These are phyloP conservation scores for Agrenia bidenticulata DNA, from an alignment of 2,888 invertebrate species.

Conservation along the genomic window DNA sequence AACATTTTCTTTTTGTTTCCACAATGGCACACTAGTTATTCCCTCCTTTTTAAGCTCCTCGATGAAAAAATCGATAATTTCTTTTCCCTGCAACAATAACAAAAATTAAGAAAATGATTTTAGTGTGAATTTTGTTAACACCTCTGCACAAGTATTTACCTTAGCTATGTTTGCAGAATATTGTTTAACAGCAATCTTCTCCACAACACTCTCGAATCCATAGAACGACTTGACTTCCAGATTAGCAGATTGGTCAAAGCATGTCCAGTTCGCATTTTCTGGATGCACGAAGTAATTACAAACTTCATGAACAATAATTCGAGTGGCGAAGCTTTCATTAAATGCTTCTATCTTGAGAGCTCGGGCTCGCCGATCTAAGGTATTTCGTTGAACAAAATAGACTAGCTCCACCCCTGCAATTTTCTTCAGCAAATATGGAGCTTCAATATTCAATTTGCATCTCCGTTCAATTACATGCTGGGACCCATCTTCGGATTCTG, in stretches of 20 bases:
- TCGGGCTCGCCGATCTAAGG: slow-evolving; percentile 73
- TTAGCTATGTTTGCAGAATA: slow-evolving; percentile 83
- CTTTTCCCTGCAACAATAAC: slow-evolving; percentile 70
- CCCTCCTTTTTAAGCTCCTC: slow-evolving; percentile 74
- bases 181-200: slow-evolving; percentile 94
- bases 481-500: slow-evolving; percentile 74
- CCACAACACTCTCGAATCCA: slow-evolving; percentile 89
- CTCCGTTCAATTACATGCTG: slow-evolving; percentile 76
- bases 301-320: slow-evolving; percentile 82
- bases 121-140: too few species aligned
- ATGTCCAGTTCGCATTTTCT: slow-evolving; percentile 91
- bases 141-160: slow-evolving; percentile 55
- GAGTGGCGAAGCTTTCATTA: slow-evolving; percentile 84
- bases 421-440: slow-evolving; percentile 91
- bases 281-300: slow-evolving; percentile 88
- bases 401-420: slow-evolving; percentile 90
- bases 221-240: slow-evolving; percentile 93
- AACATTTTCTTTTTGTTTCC: slow-evolving; percentile 57
- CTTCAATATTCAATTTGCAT: slow-evolving; percentile 88
- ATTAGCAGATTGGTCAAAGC: slow-evolving; percentile 87
- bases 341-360: slow-evolving; percentile 84
- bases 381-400: slow-evolving; percentile 87
- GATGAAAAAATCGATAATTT: slow-evolving; percentile 89
- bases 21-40: slow-evolving; percentile 66
- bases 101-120: too few species aligned